Conservation (phyloP, 2,113 vertebrate species). For the Bubo scandiacus region DNA sequence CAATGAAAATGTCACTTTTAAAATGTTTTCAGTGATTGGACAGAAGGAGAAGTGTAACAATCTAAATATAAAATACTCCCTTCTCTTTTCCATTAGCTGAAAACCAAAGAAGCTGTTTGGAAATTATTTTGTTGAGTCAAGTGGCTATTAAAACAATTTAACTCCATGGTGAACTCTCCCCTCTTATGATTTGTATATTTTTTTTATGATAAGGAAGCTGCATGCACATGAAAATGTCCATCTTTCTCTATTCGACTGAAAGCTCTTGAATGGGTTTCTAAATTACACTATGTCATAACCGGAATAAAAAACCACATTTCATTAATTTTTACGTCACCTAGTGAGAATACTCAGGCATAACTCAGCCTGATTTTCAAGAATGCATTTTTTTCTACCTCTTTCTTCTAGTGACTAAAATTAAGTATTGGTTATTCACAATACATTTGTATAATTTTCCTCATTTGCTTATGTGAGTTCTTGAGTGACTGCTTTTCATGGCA, state of each 20-base stretch:
- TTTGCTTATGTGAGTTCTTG: not conserved
- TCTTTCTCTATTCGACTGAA: not conserved
- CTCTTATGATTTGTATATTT: not conserved
- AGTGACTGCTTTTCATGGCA: not conserved
- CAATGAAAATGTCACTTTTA: not conserved
- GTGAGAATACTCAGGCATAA: not conserved
- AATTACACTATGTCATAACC: not conserved
- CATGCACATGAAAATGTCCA: not conserved
- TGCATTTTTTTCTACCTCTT: not conserved
- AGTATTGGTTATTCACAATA: not conserved
- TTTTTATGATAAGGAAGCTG: not conserved
- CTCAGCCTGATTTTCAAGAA: not conserved
- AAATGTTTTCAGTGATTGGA: not conserved
- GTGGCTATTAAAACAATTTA: not conserved
- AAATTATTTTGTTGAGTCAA: slow-evolving; percentile 5
- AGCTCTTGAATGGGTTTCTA: not conserved
- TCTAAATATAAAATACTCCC: not conserved
- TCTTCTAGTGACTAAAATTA: not conserved
- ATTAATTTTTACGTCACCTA: not conserved
- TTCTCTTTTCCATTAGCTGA: slow-evolving; percentile 14
- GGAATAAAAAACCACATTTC: not conserved
- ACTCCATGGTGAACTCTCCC: not conserved
- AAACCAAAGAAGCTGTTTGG: not conserved
- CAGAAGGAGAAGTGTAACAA: not conserved
- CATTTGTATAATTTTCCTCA: not conserved